Base-by-base conservation (phyloP, 30 jellyfish, hydroid and myxozoan species). In the Sanderia malayensis region DNA sequence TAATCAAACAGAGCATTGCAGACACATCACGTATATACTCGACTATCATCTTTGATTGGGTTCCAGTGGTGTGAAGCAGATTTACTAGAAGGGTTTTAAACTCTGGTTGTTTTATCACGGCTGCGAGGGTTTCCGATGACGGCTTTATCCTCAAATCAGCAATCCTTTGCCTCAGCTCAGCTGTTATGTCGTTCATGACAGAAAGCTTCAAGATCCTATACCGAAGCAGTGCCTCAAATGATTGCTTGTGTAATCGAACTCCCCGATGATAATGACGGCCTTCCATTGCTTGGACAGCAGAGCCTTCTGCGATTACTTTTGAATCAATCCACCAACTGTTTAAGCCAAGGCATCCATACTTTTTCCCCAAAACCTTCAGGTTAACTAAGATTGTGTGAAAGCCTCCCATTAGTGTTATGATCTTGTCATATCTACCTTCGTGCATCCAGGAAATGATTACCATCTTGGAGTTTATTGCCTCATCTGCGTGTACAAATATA, bases 401-500 rank as follows among this genome's bases (percentile, higher is more conserved):
- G 8, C 86, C 86, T 4, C 86, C 86, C 86, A 73, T 26, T 11
- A 58, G 18, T 33, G 25, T 64, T 4, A 73, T 33, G 31, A 73
- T 60, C 30, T 58, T 28, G 31, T 73, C 31, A 26, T 73, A 55
- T 55, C 31, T 60, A 2, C 76, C n/a, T n/a, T n/a, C n/a, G n/a
- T n/a, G n/a, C n/a, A n/a, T n/a, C n/a, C n/a, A n/a, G n/a, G n/a
- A n/a, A 41, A 73, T 73, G 76, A 73, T 73, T 11, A 73, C 66
- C 21, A 73, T 24, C 26, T 73, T 73, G 19, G 76, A 57, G 31
- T 55, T 20, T 11, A 81, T 81, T 33, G 89, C 87, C 41, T 70
- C 89, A 71, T 70, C 90, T 58, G 88, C 88, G 27, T 81, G 94
- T n/a, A 58, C 55, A 71, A 81, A 70, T 11, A 53, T 61, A 27